Evolutionary conservation across 1,140 invertebrate species (phyloP).

Genomic region (Drosophila orena): DNA sequence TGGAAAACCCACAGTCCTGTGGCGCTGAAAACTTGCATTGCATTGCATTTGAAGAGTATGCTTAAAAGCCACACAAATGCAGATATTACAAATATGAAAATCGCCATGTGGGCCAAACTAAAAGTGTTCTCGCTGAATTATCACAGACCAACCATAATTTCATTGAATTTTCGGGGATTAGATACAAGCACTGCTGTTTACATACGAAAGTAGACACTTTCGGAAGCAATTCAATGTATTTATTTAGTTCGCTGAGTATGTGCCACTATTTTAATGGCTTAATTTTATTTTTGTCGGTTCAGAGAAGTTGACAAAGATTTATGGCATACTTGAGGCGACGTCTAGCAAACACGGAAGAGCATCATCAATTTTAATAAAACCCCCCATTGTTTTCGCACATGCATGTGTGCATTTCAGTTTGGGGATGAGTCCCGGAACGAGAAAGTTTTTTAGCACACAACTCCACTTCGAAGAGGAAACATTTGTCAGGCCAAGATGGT

Average conservation of each 20-base stretch:
- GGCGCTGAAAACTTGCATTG: constrained; percentile 11
- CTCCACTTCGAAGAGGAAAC: neutral
- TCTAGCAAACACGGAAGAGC: constrained; percentile 25
- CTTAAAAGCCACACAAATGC: constrained; percentile 8
- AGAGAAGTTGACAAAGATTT: constrained; percentile 45
- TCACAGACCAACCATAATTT: constrained; percentile 4
- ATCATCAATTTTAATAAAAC: constrained; percentile 54
- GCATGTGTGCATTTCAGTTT: constrained; percentile 29
- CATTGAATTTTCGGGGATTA: constrained; percentile 4
- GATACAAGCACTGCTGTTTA: neutral
- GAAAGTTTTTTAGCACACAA: constrained; percentile 1
- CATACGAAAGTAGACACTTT: neutral
- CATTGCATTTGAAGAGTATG: neutral
- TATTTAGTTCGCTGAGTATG: neutral
- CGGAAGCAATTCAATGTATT: neutral
- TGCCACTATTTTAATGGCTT: constrained; percentile 18
- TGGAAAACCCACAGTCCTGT: neutral
- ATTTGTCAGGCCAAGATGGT: constrained; percentile 8
- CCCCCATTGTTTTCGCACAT: constrained; percentile 30
- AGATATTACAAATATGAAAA: neutral
- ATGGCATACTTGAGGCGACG: constrained; percentile 35
- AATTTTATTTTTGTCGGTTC: constrained; percentile 28
- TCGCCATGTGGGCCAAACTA: neutral
- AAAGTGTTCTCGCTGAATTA: neutral
- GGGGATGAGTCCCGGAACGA: constrained; percentile 3